phyloP scores from a whole-genome alignment of 2,113 vertebrate genomes.

The Hystrix cristata region DNA sequence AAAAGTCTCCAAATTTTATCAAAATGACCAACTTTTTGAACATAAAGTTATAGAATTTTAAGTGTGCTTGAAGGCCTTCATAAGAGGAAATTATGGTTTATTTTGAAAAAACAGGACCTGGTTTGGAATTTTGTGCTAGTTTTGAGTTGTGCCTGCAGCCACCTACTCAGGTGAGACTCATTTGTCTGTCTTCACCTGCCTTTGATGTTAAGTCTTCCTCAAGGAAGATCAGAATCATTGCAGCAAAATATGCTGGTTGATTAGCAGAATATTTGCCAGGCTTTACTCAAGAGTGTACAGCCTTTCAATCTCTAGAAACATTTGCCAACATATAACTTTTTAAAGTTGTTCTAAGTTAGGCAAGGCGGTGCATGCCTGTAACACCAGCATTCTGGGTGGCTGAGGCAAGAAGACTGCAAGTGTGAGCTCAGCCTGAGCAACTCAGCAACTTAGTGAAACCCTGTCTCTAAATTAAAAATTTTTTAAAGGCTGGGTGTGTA shows the following conservation, averaged over 20 bases:
- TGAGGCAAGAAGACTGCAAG: not conserved
- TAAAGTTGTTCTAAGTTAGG: not conserved
- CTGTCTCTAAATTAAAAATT: not conserved
- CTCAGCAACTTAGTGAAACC: not conserved
- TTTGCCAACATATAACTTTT: not conserved
- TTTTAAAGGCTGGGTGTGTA: not conserved
- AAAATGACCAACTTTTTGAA: constrained; percentile 24
- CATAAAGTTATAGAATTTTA: not conserved
- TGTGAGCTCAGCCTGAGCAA: not conserved
- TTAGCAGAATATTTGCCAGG: not conserved
- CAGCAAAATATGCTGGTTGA: not conserved
- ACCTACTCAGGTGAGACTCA: accelerated
- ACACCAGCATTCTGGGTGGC: not conserved
- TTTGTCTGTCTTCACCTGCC: accelerated
- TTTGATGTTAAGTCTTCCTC: not conserved
- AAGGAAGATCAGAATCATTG: not conserved
- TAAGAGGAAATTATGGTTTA: not conserved
- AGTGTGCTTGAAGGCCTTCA: not conserved
- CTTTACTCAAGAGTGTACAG: not conserved
- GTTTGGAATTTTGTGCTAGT: not conserved
- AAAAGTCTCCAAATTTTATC: not conserved
- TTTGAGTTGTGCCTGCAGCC: not conserved
- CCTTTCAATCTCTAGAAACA: not conserved
- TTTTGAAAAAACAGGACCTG: not conserved
- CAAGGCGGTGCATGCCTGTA: not conserved